phyloP scores from a whole-genome alignment of 1,140 invertebrate genomes.

The Chironomus striatipennis region DNA sequence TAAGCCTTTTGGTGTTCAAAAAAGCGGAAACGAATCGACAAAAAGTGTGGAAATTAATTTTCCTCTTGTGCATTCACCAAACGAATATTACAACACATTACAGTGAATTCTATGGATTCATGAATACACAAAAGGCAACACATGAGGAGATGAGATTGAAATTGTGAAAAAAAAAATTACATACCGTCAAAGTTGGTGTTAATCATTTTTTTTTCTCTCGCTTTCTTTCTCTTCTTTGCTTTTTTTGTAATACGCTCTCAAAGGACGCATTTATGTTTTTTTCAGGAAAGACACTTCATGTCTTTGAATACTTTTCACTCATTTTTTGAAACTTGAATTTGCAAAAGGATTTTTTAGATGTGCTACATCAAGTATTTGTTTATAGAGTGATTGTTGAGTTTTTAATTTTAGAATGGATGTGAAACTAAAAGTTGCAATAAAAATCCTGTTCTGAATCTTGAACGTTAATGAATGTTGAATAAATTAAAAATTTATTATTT shows the following conservation, averaged over 20 bases:
- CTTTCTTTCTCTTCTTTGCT: not conserved
- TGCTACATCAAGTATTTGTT: too few relatives aligned
- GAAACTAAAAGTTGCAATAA: too few relatives aligned
- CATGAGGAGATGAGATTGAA: not conserved
- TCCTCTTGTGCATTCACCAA: conserved; percentile 6
- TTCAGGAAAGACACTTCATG: too few relatives aligned
- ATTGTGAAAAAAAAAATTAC: not conserved
- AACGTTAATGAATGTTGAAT: too few relatives aligned
- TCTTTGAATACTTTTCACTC: too few relatives aligned
- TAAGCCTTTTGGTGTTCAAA: not conserved
- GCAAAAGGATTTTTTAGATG: too few relatives aligned
- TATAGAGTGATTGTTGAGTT: too few relatives aligned
- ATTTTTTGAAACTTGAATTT: too few relatives aligned
- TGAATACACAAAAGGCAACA: not conserved
- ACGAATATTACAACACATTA: not conserved
- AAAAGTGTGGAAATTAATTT: conserved; percentile 14
- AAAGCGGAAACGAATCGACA: not conserved
- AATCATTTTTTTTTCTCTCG: not conserved
- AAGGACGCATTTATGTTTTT: not conserved
- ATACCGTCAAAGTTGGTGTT: not conserved
- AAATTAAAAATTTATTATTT: too few relatives aligned
- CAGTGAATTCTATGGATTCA: too few relatives aligned
- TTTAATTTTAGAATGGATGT: too few relatives aligned
- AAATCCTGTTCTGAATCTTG: too few relatives aligned
- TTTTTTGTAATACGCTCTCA: not conserved